Base-by-base conservation (phyloP, 1,140 invertebrate species). In the Luehdorfia chinensis region DNA sequence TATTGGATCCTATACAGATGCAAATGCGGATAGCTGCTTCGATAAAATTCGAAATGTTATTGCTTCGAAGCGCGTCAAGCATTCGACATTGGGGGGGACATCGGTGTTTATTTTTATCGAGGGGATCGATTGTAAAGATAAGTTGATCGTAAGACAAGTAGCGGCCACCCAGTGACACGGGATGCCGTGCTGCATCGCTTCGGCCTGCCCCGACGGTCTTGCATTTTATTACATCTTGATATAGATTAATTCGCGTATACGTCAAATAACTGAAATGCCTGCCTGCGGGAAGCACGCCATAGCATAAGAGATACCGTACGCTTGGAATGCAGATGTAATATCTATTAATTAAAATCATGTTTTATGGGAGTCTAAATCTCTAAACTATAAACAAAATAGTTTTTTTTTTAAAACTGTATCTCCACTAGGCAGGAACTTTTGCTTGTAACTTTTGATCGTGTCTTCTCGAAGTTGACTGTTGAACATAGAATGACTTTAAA, bases 111-210 rank as follows among this genome's bases (percentile, higher is more conserved):
- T 81, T 84, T 79, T 81, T 80, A 83, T 83, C 76, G 65, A 55
- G 58, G 59, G 72, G 70, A 81, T 81, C 78, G 78, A 85, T 84
- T 76, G 67, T 78, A 65, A 73, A 84, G 81, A 85, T 85, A 85
- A 81, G 72, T 77, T 74, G 71, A 72, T 79, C 74, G 81, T 81
- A 85, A 85, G 81, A 85, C 81, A 71, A 79, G 81, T 80, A 85
- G 81, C 77, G 81, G 62, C 81, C 81, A 85, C 81, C 77, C 77
- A 73, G 62, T 53, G 53, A 47, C 55, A 50, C 56, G 59, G 27
- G 39, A 23, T 33, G 39, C 25, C 43, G 50, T 23, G 53, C 51
- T n/a, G n/a, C n/a, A n/a, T n/a, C n/a, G n/a, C n/a, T n/a, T n/a
- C 32, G 52, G 57, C 59, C 57, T 50, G n/a, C 0, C 0, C 30